Percentiles rank a stretch among this genome's conserved stretches.
Conservation (phyloP, 2,113 vertebrate genomes). For the Cygnus atratus region DNA sequence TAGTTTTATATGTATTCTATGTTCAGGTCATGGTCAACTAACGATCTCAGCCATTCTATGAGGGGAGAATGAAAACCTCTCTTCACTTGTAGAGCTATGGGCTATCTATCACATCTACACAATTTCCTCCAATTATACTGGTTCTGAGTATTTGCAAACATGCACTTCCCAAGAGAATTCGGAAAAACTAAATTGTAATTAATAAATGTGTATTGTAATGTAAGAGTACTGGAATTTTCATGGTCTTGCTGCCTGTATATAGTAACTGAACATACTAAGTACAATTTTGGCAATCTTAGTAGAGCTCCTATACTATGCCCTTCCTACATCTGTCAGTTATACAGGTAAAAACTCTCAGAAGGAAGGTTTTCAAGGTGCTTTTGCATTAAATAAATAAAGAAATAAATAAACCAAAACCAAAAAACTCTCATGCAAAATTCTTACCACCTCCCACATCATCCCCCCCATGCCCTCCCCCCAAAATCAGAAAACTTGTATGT, state of each 20-base stretch:
- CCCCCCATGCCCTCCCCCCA: too few relatives aligned
- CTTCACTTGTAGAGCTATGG: not conserved
- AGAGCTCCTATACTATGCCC: not conserved
- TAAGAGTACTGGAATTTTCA: not conserved
- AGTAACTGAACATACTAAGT: accelerated
- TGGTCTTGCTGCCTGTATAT: not conserved
- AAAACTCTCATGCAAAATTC: not conserved
- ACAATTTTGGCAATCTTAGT: not conserved
- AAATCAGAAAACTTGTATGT: not conserved
- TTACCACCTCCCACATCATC: too few relatives aligned
- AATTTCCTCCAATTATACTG: not conserved
- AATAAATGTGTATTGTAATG: not conserved
- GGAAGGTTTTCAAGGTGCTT: not conserved
- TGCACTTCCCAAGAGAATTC: not conserved
- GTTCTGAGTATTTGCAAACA: not conserved
- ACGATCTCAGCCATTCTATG: not conserved
- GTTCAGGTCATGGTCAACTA: too few relatives aligned
- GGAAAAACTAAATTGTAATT: not conserved
- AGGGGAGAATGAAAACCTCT: not conserved
- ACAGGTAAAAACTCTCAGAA: not conserved
- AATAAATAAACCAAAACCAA: not conserved
- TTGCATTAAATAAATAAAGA: too few relatives aligned
- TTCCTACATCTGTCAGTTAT: not conserved
- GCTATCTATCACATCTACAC: too few relatives aligned
- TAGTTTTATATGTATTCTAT: not conserved